These are phyloP conservation scores for Porites rus DNA, from an alignment of 92 coral and sea anemone species.

Conservation along the genomic window DNA sequence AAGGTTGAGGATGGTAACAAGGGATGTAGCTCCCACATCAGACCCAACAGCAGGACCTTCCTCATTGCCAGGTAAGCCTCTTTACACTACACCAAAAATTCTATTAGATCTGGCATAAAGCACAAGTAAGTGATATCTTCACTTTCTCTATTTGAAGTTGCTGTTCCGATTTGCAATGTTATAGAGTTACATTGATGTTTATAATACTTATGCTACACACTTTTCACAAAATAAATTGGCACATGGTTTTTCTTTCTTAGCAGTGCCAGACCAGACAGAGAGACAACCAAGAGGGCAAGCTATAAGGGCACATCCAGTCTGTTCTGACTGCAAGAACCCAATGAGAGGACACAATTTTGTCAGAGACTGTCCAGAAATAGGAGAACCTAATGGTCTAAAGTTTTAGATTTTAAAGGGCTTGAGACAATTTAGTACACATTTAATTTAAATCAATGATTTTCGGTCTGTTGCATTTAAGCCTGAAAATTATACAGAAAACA, in stretches of 20 bases:
- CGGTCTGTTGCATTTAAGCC: no score
- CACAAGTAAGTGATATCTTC: background rate
- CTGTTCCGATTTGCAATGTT: no score
- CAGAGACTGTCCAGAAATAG: conserved; percentile 29
- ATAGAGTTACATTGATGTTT: no score
- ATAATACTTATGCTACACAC: background rate
- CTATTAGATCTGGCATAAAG: background rate
- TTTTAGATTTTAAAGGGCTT: no score
- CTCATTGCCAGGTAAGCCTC: background rate
- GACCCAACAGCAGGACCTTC: background rate
- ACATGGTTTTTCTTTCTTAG: conserved; percentile 3
- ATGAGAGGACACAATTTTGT: conserved; percentile 27
- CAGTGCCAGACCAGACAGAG: conserved; percentile 24
- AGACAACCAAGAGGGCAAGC: background rate
- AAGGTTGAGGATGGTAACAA: conserved; percentile 41
- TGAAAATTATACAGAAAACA: no score
- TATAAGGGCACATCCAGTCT: conserved; percentile 1
- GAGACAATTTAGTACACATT: no score
- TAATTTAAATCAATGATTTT: no score
- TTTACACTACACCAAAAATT: background rate
- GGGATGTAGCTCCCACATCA: conserved; percentile 56
- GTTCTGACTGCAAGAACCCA: conserved; percentile 32
- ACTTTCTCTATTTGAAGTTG: background rate
- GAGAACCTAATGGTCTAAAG: no score
- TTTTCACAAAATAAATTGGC: background rate